phyloP scores from a whole-genome alignment of 2,113 vertebrate genomes.

The Podocnemis expansa region DNA sequence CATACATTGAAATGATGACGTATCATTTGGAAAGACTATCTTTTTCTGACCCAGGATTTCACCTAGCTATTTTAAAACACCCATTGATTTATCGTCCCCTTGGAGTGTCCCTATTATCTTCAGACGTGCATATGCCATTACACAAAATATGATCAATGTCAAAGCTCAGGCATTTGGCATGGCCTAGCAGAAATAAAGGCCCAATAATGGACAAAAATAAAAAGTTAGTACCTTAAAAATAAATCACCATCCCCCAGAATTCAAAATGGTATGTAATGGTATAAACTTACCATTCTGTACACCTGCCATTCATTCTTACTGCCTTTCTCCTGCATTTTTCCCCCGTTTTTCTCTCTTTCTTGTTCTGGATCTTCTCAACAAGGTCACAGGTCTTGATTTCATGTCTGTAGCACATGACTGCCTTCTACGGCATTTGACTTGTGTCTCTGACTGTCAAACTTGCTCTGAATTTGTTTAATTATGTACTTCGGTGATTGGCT shows the following conservation, averaged over 20 bases:
- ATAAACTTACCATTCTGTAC: not conserved
- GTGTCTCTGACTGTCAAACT: not conserved
- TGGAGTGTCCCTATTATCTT: not conserved
- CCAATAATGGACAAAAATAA: not conserved
- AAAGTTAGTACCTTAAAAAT: not conserved
- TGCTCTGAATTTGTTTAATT: not conserved
- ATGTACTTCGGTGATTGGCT: not conserved
- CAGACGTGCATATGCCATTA: not conserved
- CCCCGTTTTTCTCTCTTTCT: not conserved
- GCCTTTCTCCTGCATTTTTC: not conserved
- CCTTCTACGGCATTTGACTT: not conserved
- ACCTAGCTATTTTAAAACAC: not conserved
- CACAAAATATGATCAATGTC: not conserved
- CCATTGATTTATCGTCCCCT: not conserved
- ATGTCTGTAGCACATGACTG: not conserved
- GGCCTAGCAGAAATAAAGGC: not conserved
- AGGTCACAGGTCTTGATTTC: not conserved
- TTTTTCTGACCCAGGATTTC: not conserved
- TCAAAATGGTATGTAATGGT: not conserved
- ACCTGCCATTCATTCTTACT: not conserved
- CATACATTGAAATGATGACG: not conserved
- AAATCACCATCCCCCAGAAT: not conserved
- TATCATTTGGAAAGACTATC: not conserved
- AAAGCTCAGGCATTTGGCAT: not conserved
- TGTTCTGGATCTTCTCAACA: not conserved